A percentile compares a stretch with the other conserved stretches of the same genome.
Evolutionary conservation across 2,888 invertebrate species (phyloP).

Genomic region (Eudasyphora cyanicolor): DNA sequence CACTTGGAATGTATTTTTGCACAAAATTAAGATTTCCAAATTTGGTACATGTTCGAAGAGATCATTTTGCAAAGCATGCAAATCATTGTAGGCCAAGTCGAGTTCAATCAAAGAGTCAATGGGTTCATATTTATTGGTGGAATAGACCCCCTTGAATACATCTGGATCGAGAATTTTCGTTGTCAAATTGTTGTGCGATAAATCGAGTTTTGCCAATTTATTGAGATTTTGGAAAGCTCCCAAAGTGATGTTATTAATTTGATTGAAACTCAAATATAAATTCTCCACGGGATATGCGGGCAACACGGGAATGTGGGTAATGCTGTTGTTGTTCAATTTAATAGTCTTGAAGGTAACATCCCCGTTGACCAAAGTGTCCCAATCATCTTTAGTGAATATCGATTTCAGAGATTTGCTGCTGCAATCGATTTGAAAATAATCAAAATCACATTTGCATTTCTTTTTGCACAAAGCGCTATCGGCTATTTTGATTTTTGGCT

Average conservation of each 20-base stretch:
- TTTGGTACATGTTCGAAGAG: constrained; percentile 88
- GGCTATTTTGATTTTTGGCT: constrained; percentile 69
- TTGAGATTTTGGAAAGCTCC: constrained; percentile 84
- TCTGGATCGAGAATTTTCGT: constrained; percentile 83
- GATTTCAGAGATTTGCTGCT: constrained; percentile 80
- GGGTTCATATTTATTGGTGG: constrained; percentile 70
- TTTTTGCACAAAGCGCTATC: constrained; percentile 81
- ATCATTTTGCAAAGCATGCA: constrained; percentile 86
- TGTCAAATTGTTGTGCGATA: constrained; percentile 86
- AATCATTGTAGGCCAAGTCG: constrained; percentile 85
- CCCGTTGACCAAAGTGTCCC: constrained; percentile 79
- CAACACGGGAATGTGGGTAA: constrained; percentile 78
- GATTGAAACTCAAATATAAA: constrained; percentile 84
- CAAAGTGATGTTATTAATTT: constrained; percentile 83
- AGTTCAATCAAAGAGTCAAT: constrained; percentile 72
- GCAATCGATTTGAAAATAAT: constrained; percentile 82
- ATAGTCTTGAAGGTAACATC: constrained; percentile 74
- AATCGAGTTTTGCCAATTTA: constrained; percentile 84
- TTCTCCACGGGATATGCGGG: constrained; percentile 80
- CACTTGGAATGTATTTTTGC: constrained; percentile 87
- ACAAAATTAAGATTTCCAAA: constrained; percentile 85
- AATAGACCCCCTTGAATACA: constrained; percentile 83
- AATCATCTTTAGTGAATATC: constrained; percentile 82
- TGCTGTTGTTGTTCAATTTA: constrained; percentile 74
- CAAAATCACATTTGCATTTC: constrained; percentile 81